Evolutionary conservation across 2,888 invertebrate species (phyloP).

Genomic region (Lithophane socia): DNA sequence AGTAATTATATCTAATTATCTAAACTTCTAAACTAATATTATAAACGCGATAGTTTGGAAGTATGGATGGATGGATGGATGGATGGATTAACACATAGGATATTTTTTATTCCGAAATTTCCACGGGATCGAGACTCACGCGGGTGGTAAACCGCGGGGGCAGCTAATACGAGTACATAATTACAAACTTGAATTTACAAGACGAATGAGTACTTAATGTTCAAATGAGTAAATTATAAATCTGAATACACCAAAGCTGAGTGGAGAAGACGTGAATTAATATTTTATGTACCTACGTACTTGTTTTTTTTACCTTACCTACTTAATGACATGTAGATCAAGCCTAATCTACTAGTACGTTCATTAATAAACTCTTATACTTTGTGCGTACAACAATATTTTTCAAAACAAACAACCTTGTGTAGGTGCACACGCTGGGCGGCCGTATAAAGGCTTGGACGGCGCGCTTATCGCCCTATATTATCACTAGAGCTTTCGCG

Average conservation of each 20-base stretch:
- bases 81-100: too few species aligned
- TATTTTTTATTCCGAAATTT: too few species aligned
- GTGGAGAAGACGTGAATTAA: not conserved
- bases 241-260: not conserved
- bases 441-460: constrained; percentile 83
- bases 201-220: not conserved
- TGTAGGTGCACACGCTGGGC: constrained; percentile 62
- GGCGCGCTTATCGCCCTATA: constrained; percentile 76
- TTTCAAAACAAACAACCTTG: constrained; percentile 52
- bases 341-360: constrained; percentile 16
- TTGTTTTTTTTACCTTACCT: not conserved
- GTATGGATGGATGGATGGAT: too few species aligned
- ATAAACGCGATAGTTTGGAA: too few species aligned
- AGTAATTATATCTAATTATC: too few species aligned
- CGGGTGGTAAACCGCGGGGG: too few species aligned
- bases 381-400: constrained; percentile 38
- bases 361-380: constrained; percentile 32
- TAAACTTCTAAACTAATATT: too few species aligned
- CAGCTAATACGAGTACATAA: not conserved
- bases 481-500: constrained; percentile 76
- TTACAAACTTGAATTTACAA: not conserved
- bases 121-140: too few species aligned
- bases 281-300: not conserved
- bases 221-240: not conserved
- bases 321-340: not conserved